A percentile compares a stretch with the other conserved stretches of the same genome.
phyloP scores from a whole-genome alignment of 2,888 invertebrate genomes.

The Rugalucina vietnamica region DNA sequence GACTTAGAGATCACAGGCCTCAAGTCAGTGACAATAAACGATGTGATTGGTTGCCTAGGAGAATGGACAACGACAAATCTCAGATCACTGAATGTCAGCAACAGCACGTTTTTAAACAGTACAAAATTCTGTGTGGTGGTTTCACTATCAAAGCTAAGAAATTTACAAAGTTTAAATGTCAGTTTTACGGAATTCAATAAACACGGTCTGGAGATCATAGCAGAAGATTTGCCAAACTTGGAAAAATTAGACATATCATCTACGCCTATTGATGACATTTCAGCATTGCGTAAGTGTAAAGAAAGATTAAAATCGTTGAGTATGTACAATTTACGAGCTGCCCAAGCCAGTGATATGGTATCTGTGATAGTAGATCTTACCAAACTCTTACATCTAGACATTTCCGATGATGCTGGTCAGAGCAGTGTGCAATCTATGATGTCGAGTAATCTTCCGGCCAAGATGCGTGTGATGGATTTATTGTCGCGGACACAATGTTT shows the following conservation, averaged over 20 bases:
- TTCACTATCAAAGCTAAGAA: slow-evolving; percentile 87
- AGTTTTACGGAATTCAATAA: slow-evolving; percentile 89
- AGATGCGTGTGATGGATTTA: slow-evolving; percentile 76
- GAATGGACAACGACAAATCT: slow-evolving; percentile 88
- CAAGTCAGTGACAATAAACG: slow-evolving; percentile 86
- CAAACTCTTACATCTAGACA: slow-evolving; percentile 86
- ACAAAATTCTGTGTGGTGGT: slow-evolving; percentile 87
- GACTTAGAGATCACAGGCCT: slow-evolving; percentile 87
- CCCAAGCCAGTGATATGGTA: slow-evolving; percentile 83
- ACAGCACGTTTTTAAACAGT: slow-evolving; percentile 87
- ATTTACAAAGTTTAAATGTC: slow-evolving; percentile 87
- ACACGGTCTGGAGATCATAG: slow-evolving; percentile 88
- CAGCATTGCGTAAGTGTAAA: slow-evolving; percentile 86
- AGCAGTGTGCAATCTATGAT: slow-evolving; percentile 84
- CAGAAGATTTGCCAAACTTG: slow-evolving; percentile 87
- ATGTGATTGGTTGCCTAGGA: slow-evolving; percentile 88
- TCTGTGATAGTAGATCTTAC: slow-evolving; percentile 86
- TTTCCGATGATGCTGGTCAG: slow-evolving; percentile 86
- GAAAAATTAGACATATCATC: slow-evolving; percentile 89
- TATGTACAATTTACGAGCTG: slow-evolving; percentile 86
- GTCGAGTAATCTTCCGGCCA: slow-evolving; percentile 82
- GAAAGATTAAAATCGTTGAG: slow-evolving; percentile 87
- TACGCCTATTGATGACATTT: slow-evolving; percentile 87
- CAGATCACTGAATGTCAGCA: slow-evolving; percentile 87
- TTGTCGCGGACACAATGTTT: slow-evolving; percentile 81